Conservation (phyloP, 2,888 invertebrate genomes). For the Strigamia crassipes region DNA sequence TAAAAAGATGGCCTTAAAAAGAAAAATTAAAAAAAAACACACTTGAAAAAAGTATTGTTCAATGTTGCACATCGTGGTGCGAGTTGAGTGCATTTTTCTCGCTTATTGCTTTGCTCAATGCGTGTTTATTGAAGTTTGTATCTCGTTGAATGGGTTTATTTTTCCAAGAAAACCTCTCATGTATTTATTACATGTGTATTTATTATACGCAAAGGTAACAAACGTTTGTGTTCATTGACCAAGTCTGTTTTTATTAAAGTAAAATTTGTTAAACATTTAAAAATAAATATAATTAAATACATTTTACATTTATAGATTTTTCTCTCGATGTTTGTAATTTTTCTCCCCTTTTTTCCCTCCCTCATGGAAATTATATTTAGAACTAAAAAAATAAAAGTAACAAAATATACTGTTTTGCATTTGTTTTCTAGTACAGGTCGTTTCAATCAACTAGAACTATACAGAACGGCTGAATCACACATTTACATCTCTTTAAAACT, state of each 20-base stretch:
- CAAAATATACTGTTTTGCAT: not conserved
- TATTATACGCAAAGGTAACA: not conserved
- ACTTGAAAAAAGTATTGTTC: constrained; percentile 17
- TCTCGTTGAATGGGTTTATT: constrained; percentile 25
- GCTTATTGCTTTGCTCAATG: constrained; percentile 17
- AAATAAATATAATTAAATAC: constrained; percentile 26
- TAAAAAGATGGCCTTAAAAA: not conserved
- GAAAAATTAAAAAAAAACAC: not conserved
- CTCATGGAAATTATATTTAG: not conserved
- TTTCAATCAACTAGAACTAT: not conserved
- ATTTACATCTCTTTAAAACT: not conserved
- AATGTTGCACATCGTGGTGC: not conserved
- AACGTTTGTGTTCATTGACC: constrained; percentile 17
- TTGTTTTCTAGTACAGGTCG: not conserved
- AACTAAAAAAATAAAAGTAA: not conserved
- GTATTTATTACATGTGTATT: not conserved
- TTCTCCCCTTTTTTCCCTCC: not conserved
- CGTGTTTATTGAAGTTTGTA: constrained; percentile 1
- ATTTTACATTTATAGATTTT: not conserved
- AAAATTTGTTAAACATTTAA: not conserved
- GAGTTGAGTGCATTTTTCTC: not conserved
- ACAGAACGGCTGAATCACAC: not conserved
- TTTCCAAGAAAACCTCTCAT: constrained; percentile 8
- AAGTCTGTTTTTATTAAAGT: constrained; percentile 17
- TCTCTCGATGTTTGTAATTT: not conserved